Conservation (phyloP, 2,797 vertebrate genomes). For the Sebastes nivosus region DNA sequence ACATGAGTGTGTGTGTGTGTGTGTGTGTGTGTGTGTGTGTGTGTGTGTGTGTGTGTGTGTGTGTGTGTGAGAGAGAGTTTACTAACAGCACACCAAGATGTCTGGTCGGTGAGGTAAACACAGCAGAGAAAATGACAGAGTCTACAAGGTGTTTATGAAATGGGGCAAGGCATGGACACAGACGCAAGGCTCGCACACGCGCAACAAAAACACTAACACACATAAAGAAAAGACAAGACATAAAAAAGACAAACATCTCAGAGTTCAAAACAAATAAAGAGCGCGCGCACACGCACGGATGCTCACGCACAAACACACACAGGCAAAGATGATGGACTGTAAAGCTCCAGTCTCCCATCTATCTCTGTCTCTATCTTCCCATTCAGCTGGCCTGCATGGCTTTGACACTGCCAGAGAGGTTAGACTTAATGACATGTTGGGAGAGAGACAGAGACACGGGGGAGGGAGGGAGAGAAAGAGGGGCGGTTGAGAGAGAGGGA, state of each 20-base stretch:
- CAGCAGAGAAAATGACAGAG: conserved; percentile 83
- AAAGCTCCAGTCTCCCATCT: conserved; percentile 67
- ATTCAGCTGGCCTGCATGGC: conserved; percentile 71
- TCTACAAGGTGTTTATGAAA: conserved; percentile 81
- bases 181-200: conserved; percentile 40
- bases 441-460: conserved; percentile 65
- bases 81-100: conserved; percentile 78
- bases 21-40: background rate
- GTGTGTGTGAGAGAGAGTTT: conserved; percentile 57
- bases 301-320: conserved; percentile 22
- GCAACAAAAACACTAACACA: conserved; percentile 45
- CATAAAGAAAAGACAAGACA: conserved; percentile 39
- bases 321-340: conserved; percentile 61
- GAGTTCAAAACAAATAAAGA: conserved; percentile 57
- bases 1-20: background rate
- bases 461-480: conserved; percentile 16
- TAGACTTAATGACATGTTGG: conserved; percentile 80
- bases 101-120: conserved; percentile 80
- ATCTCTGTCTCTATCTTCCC: conserved; percentile 72
- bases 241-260: conserved; percentile 57
- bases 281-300: conserved; percentile 14
- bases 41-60: background rate
- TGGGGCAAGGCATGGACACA: conserved; percentile 63
- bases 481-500: conserved; percentile 19
- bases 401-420: conserved; percentile 78